Base-by-base conservation (phyloP, 2,113 vertebrate species). In the Lampris incognitus region DNA sequence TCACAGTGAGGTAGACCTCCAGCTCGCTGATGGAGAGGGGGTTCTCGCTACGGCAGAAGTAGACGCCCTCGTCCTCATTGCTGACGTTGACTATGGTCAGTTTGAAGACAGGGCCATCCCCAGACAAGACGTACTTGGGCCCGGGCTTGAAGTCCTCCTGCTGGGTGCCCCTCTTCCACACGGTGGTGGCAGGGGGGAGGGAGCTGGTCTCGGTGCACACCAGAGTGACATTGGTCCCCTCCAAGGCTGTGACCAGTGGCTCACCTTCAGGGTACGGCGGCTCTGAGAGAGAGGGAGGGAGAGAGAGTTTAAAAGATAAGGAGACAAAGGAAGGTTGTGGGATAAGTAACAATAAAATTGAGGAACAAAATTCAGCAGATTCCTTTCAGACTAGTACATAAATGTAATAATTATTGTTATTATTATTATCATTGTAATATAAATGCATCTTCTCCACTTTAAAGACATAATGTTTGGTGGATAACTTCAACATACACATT, bases 1-100 rank as follows among this genome's bases (percentile, higher is more conserved):
- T 96, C 78, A 99, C 95, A 0, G 90, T 95, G n/a, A 99, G 94
- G 87, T 91, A 95, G 78, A 98, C 66, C 0, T 97, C 95, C 57
- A 96, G 82, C 62, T 94, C 94, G 40, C 63, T 78, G 55, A 91
- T 75, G 4, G 88, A 92, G 5, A 97, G 72, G 0, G 87, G 92
- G 87, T 99, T 98, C 91, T 97, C 95, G 0, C 96, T 96, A 85
- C 91, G 94, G 93, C 98, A 99, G 88, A 95, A 69, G 0, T 96
- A 99, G 66, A 91, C 77, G 42, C 96, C 97, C 0, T 94, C 88
- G 0, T 99, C 96, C 5, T 76, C 89, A 74, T 91, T 91, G 83
- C 93, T 96, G 85, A 96, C 85, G 87, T 97, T 97, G 66, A 0
- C 51, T 74, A 99, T 97, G 58, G 95, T 96, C 73, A 99, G 96